Evolutionary conservation across 1,140 invertebrate genomes (phyloP), one percentile per base, ranked within the genome.

Genomic region (Orchesella cincta): DNA sequence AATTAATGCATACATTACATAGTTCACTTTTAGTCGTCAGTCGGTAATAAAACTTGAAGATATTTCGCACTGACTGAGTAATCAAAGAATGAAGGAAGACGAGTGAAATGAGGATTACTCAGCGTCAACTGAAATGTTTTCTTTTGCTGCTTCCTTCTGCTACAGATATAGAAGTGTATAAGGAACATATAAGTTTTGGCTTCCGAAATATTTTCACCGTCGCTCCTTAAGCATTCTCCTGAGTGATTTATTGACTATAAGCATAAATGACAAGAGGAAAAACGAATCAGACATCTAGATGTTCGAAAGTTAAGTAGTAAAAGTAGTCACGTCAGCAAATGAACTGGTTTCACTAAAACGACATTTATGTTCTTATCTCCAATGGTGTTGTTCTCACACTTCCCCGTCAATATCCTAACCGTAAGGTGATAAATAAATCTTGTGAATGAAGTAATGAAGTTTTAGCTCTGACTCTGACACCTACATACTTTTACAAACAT

Each of bases 361-460:
- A 18, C 39, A 18, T 46, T 46, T 46, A 46, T 46, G 39, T 46
- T 46, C 39, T 46, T 46, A 18, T 18, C 39, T n/a, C n/a, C n/a
- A n/a, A n/a, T n/a, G n/a, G n/a, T n/a, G n/a, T n/a, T 46, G 39
- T 46, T 46, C 39, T 46, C 39, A 46, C 52, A 14, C 14, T n/a
- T 8, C 39, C 14, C 23, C 52, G 23, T 57, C 52, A 57, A 57
- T 23, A 57, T 5, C n/a, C n/a, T n/a, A n/a, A n/a, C n/a, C 52
- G 23, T 8, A 57, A 57, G 52, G 52, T 57, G 52, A 57, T 57
- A 57, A n/a, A n/a, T n/a, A n/a, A 57, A 57, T 57, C 52, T 57
- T 57, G 8, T 57, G 52, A 57, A 57, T 57, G 52, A 57, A 57
- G 52, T 57, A 57, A 57, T 57, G 39, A 46, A 46, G 39, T 46